Evolutionary conservation across 2,888 invertebrate genomes (phyloP), one percentile per base, ranked within the genome.

Genomic region (Drosophila yooni): DNA sequence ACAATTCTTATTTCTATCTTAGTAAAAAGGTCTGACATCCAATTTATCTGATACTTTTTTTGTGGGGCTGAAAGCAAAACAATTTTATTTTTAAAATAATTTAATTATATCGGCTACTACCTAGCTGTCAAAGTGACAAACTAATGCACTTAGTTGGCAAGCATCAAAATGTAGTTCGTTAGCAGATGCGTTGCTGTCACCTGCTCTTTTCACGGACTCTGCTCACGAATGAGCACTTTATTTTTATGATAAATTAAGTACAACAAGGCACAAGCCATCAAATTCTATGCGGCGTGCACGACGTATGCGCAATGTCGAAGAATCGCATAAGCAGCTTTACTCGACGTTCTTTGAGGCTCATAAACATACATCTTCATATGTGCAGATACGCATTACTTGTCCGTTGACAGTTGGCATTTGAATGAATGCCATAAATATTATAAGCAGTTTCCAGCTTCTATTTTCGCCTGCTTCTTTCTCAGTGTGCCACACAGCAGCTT

Each of bases 371-470:
- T 74, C 71, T 77, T 79, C 66, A 73, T 74, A 73, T 76, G 76
- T 76, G 70, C 48, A 58, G 58, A 51, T 66, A 60, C 56, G 66
- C 75, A 83, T 83, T 82, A 72, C 63, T 67, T 77, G 54, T 60
- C 56, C 78, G 85, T 61, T 89, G 89, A 87, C 89, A 88, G 83
- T 85, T 82, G 88, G 81, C 83, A 88, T 89, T 88, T 81, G 76
- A 85, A 79, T 79, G 82, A 83, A 74, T 66, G 58, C 74, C 85
- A 88, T 86, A 89, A 86, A 87, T 87, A 87, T 83, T 88, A 88
- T 85, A 88, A 83, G 82, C 79, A 76, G 71, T 70, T 71, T 64
- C 68, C 33, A 38, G 59, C 70, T 27, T 62, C 60, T 73, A 64
- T 52, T 64, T 62, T 33, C 31, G 29, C 25, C 33, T 29, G 27